phyloP scores from a whole-genome alignment of 2,888 invertebrate genomes.

The Pyrgus malvae region DNA sequence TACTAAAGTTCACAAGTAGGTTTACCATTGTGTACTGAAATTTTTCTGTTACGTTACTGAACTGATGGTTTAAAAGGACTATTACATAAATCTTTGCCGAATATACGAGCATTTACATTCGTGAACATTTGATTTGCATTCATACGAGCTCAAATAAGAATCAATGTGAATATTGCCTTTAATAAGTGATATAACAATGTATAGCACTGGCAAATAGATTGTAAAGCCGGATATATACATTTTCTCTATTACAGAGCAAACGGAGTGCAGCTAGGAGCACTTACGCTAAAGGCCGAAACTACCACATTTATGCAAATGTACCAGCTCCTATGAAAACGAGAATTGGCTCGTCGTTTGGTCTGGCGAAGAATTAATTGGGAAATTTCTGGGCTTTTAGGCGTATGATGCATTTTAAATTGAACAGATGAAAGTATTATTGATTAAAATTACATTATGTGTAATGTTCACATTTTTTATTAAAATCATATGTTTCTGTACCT shows the following conservation, averaged over 20 bases:
- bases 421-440: no score
- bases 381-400: background rate
- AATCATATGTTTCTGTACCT: no score
- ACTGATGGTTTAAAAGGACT: no score
- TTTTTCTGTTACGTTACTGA: no score
- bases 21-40: no score
- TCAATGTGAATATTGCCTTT: background rate
- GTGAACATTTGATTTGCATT: background rate
- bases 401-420: no score
- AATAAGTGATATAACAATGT: background rate
- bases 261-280: background rate
- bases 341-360: slow-evolving; percentile 4
- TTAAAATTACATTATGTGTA: no score
- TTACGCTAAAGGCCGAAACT: slow-evolving; percentile 23
- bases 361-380: background rate
- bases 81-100: background rate
- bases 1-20: no score
- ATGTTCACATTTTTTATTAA: no score
- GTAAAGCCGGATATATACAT: slow-evolving; percentile 4
- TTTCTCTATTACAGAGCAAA: slow-evolving; percentile 10
- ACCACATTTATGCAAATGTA: slow-evolving; percentile 38
- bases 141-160: background rate
- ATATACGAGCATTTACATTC: background rate
- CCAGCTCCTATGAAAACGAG: slow-evolving; percentile 3
- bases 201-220: background rate